Evolutionary conservation across 1,140 invertebrate species (phyloP), one percentile per base, ranked within the genome.

Genomic region (Euura saliciscinereae): DNA sequence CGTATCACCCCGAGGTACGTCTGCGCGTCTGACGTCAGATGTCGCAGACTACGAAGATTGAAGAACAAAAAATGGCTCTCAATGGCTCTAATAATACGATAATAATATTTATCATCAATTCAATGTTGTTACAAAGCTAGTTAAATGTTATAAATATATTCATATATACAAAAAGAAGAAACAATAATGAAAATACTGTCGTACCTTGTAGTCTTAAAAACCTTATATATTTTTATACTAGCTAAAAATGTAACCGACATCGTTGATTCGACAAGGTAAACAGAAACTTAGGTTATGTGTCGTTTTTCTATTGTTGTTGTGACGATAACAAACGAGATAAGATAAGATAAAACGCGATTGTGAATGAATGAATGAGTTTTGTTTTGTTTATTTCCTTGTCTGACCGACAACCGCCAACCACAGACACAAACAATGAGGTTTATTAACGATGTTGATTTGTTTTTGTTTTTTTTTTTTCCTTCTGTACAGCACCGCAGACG

Each of bases 181-280:
- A 76, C 72, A 71, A 83, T 81, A 78, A 85, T 84, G 83, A 83
- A 79, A 80, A 78, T 83, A 79, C 79, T 79, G 73, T 76, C 78
- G 80, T 81, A 83, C 77, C 78, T 85, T 79, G 76, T 78, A 74
- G 78, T 83, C 71, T 78, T 83, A 74, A 75, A 75, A 65, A 79
- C 78, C 78, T 75, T 72, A 51, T 78, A 78, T 83, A 81, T 82
- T 80, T 79, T 81, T 80, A 74, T 80, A 78, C 73, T 74, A 72
- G 77, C 74, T 67, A 68, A 68, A 59, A 77, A 77, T 78, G 59
- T 73, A 69, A 69, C 51, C 44, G 71, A 78, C 72, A 45, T 66
- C 28, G 28, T 28, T 1, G 28, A 28, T 28, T 28, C 28, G 28
- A 28, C 28, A 28, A 28, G 28, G 28, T 28, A 28, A 28, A 28